phyloP scores from a whole-genome alignment of 37 sponge, comb jelly and placozoan species.

The Diacarnus erythraeanus region DNA sequence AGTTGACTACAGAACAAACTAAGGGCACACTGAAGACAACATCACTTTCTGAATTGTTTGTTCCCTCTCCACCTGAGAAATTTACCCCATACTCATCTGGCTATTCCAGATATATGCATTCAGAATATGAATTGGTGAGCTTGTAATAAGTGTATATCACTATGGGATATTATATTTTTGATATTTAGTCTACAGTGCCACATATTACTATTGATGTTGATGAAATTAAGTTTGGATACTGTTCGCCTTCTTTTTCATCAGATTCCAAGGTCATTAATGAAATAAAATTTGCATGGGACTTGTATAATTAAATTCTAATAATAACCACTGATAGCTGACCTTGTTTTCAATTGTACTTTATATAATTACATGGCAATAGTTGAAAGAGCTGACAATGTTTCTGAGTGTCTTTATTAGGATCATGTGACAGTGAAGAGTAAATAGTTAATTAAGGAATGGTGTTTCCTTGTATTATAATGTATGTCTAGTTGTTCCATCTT shows the following conservation, averaged over 20 bases:
- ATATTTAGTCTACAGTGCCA: conserved; percentile 34
- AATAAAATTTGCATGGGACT: no score
- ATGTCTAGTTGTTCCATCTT: no score
- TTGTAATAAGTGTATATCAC: neutral
- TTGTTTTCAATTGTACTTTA: no score
- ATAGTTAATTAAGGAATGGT: no score
- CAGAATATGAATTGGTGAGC: conserved; percentile 25
- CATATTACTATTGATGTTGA: conserved; percentile 64
- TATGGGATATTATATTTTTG: conserved; percentile 5
- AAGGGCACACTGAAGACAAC: conserved; percentile 16
- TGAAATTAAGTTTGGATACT: conserved; percentile 59
- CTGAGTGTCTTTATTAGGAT: no score
- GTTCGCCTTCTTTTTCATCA: conserved; percentile 17
- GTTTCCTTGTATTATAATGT: no score
- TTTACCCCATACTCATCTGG: neutral
- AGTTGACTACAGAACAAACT: neutral
- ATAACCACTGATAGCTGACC: no score
- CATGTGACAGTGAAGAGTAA: no score
- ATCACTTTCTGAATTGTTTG: neutral
- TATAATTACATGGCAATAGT: no score
- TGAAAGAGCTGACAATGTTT: no score
- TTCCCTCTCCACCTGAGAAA: neutral
- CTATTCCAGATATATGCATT: conserved; percentile 23
- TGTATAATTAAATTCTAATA: no score
- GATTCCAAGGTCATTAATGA: conserved; percentile 58